Percentiles rank a stretch among this genome's conserved stretches.
Conservation (phyloP, 2,113 vertebrate genomes). For the Percopsis transmontana region DNA sequence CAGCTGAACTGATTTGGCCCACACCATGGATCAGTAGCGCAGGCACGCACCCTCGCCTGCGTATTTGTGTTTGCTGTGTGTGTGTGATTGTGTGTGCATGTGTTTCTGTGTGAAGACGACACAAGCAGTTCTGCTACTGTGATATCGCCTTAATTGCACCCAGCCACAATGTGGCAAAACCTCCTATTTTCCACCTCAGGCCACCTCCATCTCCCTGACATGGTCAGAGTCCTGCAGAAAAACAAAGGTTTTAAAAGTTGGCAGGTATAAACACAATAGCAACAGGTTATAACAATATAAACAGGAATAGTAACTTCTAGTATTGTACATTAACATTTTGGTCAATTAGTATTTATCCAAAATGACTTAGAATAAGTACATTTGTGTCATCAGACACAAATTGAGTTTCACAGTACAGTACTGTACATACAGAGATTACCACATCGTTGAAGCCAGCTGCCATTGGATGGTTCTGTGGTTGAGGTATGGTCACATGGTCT, state of each 20-base stretch:
- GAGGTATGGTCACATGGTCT: conserved; percentile 18
- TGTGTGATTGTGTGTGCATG: conserved; percentile 23
- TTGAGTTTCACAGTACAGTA: neutral
- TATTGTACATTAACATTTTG: no score
- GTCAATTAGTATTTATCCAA: no score
- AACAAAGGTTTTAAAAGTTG: neutral
- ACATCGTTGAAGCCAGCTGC: conserved; percentile 55
- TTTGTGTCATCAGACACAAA: no score
- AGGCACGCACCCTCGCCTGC: neutral
- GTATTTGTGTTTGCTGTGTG: conserved; percentile 14
- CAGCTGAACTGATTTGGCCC: conserved; percentile 5
- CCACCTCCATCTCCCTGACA: conserved; percentile 31
- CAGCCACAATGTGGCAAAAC: conserved; percentile 38
- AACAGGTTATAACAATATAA: neutral
- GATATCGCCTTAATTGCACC: conserved; percentile 46
- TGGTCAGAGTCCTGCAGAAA: conserved; percentile 46
- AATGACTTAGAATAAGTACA: neutral
- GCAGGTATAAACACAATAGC: neutral
- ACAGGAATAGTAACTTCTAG: neutral
- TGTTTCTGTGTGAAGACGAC: conserved; percentile 34
- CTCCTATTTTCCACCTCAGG: conserved; percentile 3
- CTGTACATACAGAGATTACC: conserved; percentile 41
- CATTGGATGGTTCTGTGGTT: conserved; percentile 40
- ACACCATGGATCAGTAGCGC: conserved; percentile 2
- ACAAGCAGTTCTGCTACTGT: conserved; percentile 77